These are phyloP conservation scores for Nestor notabilis DNA, from an alignment of 2,113 vertebrate genomes.

Conservation along the genomic window DNA sequence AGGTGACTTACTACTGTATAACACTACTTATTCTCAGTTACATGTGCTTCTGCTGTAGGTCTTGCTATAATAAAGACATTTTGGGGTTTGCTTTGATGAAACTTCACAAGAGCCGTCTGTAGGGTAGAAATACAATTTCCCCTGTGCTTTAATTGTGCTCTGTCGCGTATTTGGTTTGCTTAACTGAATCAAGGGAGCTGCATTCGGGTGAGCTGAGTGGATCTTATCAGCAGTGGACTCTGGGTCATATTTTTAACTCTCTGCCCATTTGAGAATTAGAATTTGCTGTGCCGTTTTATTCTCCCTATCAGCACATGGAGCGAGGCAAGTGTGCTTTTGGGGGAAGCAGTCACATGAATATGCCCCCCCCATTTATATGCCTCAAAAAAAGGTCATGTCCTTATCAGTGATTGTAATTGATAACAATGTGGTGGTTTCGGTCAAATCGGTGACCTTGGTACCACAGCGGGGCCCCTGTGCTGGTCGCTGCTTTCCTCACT, in stretches of 20 bases:
- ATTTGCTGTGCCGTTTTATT: not conserved
- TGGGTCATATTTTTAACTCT: not conserved
- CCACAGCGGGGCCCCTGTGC: not conserved
- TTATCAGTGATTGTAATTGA: constrained; percentile 60
- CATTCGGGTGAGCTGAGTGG: not conserved
- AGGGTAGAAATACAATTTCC: constrained; percentile 53
- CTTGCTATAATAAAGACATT: constrained; percentile 12
- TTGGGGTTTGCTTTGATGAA: constrained; percentile 52
- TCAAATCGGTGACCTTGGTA: constrained; percentile 58
- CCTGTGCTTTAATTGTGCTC: constrained; percentile 20
- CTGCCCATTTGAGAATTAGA: not conserved
- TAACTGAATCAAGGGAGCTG: constrained; percentile 45
- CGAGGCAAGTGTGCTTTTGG: not conserved
- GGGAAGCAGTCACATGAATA: not conserved
- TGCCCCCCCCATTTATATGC: not conserved
- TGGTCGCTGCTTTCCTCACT: constrained; percentile 58
- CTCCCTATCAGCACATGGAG: not conserved
- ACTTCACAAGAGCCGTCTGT: constrained; percentile 28
- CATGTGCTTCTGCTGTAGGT: constrained; percentile 47
- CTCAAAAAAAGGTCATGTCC: constrained; percentile 16
- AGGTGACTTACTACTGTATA: constrained; percentile 58
- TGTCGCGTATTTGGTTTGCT: constrained; percentile 10
- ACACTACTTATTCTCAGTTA: not conserved
- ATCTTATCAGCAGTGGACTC: not conserved
- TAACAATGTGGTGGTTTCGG: constrained; percentile 28